Evolutionary conservation across 2,113 vertebrate species (phyloP).

Genomic region (Mystacornis crossleyi): DNA sequence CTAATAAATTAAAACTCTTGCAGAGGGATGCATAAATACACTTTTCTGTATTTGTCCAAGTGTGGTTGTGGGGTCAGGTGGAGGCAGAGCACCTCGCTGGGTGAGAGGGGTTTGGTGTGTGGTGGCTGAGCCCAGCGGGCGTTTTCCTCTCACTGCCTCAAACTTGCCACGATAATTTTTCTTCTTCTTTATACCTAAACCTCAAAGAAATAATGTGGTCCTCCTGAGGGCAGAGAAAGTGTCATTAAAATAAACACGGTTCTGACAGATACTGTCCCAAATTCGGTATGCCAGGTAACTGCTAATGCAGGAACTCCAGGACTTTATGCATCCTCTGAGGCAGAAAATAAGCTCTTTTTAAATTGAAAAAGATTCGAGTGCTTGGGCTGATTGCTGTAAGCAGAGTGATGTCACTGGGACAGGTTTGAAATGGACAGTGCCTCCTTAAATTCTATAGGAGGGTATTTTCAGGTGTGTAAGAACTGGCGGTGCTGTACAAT

Average conservation of each 20-base stretch:
- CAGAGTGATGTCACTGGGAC: neutral
- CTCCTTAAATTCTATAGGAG: neutral
- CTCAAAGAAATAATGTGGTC: neutral
- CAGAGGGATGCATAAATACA: neutral
- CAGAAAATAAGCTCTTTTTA: neutral
- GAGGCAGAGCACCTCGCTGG: neutral
- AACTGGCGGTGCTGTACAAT: neutral
- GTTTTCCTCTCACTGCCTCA: neutral
- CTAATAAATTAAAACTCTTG: neutral
- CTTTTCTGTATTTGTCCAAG: neutral
- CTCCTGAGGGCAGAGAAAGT: neutral
- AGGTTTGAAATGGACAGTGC: neutral
- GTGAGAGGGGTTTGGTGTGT: neutral
- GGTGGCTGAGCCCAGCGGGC: neutral
- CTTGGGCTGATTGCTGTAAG: neutral
- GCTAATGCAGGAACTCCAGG: neutral
- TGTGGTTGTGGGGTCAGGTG: neutral
- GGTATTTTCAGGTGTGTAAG: neutral
- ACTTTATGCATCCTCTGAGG: neutral
- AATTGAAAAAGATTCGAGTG: neutral
- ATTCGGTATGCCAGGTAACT: neutral
- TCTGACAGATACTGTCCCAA: neutral
- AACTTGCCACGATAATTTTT: neutral
- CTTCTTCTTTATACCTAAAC: neutral
- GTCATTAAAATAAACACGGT: neutral